phyloP scores from a whole-genome alignment of 2,797 vertebrate species.

The Schizothorax lantsangensis region DNA sequence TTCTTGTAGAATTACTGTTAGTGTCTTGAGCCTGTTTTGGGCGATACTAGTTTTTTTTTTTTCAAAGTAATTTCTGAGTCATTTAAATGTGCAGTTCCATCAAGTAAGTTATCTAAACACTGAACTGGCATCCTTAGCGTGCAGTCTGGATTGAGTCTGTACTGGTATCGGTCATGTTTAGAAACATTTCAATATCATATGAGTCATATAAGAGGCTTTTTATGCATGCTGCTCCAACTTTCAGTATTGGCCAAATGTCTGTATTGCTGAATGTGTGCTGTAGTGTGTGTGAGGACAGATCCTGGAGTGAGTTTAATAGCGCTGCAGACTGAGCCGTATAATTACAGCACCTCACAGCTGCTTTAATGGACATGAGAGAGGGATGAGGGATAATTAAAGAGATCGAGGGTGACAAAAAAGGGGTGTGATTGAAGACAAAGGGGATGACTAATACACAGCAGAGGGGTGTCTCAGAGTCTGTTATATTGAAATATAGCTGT shows the following conservation, averaged over 20 bases:
- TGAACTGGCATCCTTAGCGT: background rate
- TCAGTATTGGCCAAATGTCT: background rate
- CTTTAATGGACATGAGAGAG: constrained; percentile 2
- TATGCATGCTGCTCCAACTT: background rate
- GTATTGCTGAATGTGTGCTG: background rate
- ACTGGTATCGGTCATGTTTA: background rate
- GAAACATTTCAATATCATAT: background rate
- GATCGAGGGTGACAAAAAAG: background rate
- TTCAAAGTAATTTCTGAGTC: background rate
- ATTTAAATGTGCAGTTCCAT: background rate
- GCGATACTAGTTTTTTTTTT: background rate
- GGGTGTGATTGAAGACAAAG: background rate
- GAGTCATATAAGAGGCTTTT: background rate
- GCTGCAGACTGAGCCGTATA: background rate
- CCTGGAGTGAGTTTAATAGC: background rate
- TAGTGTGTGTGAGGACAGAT: background rate
- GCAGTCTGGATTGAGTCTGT: background rate
- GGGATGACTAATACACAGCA: background rate
- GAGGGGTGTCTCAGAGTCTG: background rate
- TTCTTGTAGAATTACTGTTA: constrained; percentile 5
- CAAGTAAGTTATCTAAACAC: background rate
- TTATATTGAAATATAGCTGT: background rate
- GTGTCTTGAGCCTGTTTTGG: background rate
- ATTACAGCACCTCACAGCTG: constrained; percentile 27
- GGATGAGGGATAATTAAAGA: background rate